Percentiles rank a stretch among this genome's conserved stretches.
Conservation (phyloP, 2,113 vertebrate species). For the Platanista minor region DNA sequence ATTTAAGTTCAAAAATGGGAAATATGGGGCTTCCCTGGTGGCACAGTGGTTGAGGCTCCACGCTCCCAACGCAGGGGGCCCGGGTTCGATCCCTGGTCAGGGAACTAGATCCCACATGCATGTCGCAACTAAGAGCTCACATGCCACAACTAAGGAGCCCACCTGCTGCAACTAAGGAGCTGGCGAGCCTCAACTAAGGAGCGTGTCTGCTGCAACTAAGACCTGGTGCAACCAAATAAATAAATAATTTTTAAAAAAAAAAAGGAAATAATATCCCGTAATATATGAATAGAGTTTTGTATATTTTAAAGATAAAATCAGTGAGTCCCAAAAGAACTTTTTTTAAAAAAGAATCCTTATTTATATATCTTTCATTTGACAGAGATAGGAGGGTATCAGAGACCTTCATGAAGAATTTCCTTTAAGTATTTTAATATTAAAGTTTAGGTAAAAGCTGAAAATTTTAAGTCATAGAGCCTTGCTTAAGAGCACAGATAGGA, state of each 20-base stretch:
- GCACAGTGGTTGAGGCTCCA: no score
- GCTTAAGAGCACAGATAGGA: neutral
- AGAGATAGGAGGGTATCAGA: slow-evolving; percentile 93
- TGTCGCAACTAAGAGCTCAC: no score
- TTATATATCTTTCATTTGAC: neutral
- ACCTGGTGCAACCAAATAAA: no score
- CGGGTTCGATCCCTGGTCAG: no score
- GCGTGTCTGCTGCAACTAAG: no score
- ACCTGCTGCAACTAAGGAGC: no score
- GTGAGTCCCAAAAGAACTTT: neutral
- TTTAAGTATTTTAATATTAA: slow-evolving; percentile 90
- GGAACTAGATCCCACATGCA: no score
- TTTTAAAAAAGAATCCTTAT: neutral
- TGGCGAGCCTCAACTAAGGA: no score
- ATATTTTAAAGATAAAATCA: neutral
- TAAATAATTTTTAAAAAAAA: no score
- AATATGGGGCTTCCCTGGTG: no score
- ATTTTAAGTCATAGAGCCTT: slow-evolving; percentile 79
- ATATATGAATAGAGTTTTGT: neutral
- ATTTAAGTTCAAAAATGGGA: neutral
- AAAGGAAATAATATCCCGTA: neutral
- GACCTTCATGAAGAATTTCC: slow-evolving; percentile 88
- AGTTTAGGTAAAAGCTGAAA: slow-evolving; percentile 90
- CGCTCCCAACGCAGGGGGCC: no score
- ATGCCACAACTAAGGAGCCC: no score